A percentile compares a stretch with the other conserved stretches of the same genome.
Evolutionary conservation across 2,888 invertebrate genomes (phyloP).

Genomic region (Punctoribates punctum): DNA sequence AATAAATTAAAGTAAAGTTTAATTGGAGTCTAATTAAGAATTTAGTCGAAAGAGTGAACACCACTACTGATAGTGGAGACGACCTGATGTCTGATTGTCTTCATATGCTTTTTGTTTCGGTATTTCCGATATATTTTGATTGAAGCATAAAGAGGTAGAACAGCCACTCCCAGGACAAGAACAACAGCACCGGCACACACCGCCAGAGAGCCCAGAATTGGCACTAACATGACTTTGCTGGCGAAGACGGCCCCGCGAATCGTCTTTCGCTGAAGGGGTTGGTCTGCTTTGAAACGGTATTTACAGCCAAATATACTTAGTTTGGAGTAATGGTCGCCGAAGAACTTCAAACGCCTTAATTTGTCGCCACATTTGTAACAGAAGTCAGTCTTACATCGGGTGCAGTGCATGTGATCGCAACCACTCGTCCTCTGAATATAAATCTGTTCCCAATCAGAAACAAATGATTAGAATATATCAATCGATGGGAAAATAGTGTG

Average conservation of each 20-base stretch:
- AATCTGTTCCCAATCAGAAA: conserved; percentile 49
- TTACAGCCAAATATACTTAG: conserved; percentile 55
- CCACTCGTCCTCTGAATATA: conserved; percentile 55
- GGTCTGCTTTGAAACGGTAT: conserved; percentile 53
- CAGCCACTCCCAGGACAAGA: conserved; percentile 52
- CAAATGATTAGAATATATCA: not conserved
- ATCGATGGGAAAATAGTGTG: not conserved
- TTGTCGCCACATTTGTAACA: conserved; percentile 56
- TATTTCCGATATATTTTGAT: conserved; percentile 47
- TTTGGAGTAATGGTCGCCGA: conserved; percentile 54
- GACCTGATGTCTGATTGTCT: not conserved
- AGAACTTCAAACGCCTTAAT: conserved; percentile 52
- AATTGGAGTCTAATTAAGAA: not conserved
- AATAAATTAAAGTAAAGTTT: not conserved
- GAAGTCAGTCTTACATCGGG: conserved; percentile 54
- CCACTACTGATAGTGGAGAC: conserved; percentile 1
- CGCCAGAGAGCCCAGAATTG: conserved; percentile 51
- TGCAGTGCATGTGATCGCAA: conserved; percentile 57
- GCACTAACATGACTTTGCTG: conserved; percentile 51
- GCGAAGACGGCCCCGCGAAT: conserved; percentile 54
- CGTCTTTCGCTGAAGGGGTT: conserved; percentile 51
- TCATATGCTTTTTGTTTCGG: not conserved
- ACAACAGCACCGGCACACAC: conserved; percentile 52
- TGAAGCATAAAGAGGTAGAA: conserved; percentile 52
- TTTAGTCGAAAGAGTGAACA: not conserved